These are phyloP conservation scores for Octomys mimax DNA, from an alignment of 2,797 vertebrate species.

Conservation along the genomic window DNA sequence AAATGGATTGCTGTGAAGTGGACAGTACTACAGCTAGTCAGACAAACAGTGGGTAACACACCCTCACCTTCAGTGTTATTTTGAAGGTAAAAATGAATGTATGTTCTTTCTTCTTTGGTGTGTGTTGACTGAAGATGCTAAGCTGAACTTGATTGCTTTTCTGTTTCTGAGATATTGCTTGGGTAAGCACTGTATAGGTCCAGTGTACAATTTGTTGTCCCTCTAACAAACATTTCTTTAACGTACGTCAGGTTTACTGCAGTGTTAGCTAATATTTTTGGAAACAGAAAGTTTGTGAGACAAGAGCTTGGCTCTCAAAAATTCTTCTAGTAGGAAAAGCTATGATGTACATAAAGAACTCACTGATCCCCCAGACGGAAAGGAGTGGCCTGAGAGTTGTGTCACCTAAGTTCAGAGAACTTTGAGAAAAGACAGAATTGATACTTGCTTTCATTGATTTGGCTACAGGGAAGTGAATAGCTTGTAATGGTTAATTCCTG, in stretches of 20 bases:
- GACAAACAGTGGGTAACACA: not conserved
- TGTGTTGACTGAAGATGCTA: not conserved
- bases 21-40: not conserved
- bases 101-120: not conserved
- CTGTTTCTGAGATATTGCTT: not conserved
- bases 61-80: not conserved
- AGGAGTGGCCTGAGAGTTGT: not conserved
- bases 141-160: constrained; percentile 1
- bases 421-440: constrained; percentile 20
- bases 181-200: not conserved
- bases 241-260: not conserved
- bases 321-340: not conserved
- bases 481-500: not conserved
- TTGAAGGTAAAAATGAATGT: not conserved
- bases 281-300: not conserved
- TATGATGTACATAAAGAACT: not conserved
- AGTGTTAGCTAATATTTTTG: not conserved
- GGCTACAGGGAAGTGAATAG: not conserved
- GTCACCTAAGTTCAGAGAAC: not conserved
- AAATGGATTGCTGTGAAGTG: not conserved
- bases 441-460: constrained; percentile 3
- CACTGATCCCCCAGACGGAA: not conserved
- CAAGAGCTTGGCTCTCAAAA: not conserved
- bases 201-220: not conserved
- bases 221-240: not conserved